Percentiles rank a stretch among this genome's conserved stretches.
These are phyloP conservation scores for Taeniopygia guttata DNA, from an alignment of 2,797 vertebrate species.

Conservation along the genomic window DNA sequence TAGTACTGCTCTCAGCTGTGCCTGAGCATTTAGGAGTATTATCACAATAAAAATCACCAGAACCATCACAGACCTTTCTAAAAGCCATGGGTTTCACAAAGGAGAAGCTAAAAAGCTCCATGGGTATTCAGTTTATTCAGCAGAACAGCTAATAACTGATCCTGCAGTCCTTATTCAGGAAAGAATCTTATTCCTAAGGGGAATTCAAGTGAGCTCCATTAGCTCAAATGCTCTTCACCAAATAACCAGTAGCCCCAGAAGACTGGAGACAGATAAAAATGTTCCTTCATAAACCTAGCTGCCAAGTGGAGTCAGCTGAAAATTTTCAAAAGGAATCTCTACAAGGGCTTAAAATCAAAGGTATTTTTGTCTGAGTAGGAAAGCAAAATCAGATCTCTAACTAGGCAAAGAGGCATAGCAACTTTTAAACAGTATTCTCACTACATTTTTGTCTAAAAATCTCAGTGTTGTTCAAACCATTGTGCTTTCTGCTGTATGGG, in stretches of 20 bases:
- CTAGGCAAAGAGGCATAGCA: not conserved
- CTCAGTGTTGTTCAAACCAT: not conserved
- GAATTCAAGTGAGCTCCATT: conserved; percentile 47
- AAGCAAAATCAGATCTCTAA: conserved; percentile 12
- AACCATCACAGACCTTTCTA: conserved; percentile 25
- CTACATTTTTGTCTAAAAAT: not conserved
- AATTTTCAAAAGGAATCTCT: conserved; percentile 48
- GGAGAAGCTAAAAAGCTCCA: conserved; percentile 42
- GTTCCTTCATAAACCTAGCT: conserved; percentile 18
- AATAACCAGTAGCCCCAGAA: conserved; percentile 52
- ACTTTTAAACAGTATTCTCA: not conserved
- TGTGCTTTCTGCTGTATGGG: not conserved
- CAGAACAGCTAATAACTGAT: conserved; percentile 56
- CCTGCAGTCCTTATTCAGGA: not conserved
- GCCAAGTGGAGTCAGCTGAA: conserved; percentile 21
- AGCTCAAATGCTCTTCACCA: conserved; percentile 58
- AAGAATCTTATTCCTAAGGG: conserved; percentile 38
- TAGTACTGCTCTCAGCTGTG: conserved; percentile 22
- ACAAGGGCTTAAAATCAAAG: conserved; percentile 27
- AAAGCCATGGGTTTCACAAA: conserved; percentile 41
- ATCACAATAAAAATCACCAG: conserved; percentile 55
- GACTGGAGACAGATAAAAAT: conserved; percentile 13
- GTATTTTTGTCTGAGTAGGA: not conserved
- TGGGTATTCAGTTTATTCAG: conserved; percentile 46
- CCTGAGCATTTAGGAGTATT: conserved; percentile 10